These are phyloP conservation scores for Zoanthus solanderi DNA, from an alignment of 92 coral and sea anemone species.

Conservation along the genomic window DNA sequence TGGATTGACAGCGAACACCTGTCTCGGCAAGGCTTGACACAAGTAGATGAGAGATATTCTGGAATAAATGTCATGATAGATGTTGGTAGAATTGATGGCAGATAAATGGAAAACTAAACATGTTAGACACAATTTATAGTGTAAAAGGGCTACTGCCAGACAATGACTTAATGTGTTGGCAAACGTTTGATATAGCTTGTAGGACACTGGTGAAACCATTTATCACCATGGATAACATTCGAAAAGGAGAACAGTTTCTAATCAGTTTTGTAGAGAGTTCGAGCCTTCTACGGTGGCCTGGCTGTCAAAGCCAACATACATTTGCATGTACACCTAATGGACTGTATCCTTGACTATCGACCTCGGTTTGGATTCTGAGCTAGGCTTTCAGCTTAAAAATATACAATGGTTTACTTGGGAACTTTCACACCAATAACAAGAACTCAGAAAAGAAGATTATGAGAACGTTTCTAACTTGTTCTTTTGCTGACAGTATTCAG, in stretches of 20 bases:
- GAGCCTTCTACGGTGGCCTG: background rate
- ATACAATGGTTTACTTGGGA: background rate
- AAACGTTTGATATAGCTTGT: slow-evolving; percentile 49
- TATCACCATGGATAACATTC: background rate
- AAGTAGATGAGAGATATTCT: too few relatives aligned
- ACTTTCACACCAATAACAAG: background rate
- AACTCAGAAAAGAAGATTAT: background rate
- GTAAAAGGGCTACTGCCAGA: slow-evolving; percentile 52
- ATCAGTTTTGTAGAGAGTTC: background rate
- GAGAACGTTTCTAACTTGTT: background rate
- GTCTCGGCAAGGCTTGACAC: too few relatives aligned
- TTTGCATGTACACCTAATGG: background rate
- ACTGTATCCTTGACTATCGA: background rate
- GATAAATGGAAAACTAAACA: slow-evolving; percentile 67
- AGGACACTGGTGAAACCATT: background rate
- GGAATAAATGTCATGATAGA: slow-evolving; percentile 30
- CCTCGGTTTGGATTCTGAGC: background rate
- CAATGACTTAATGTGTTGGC: slow-evolving; percentile 46
- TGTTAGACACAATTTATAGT: too few relatives aligned
- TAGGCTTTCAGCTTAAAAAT: background rate
- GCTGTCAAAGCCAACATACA: background rate
- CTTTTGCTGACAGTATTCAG: background rate
- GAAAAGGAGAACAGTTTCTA: background rate
- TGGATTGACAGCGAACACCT: too few relatives aligned
- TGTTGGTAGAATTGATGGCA: slow-evolving; percentile 55